Conservation (phyloP, 2,797 vertebrate species). For the Pteropus rufus region DNA sequence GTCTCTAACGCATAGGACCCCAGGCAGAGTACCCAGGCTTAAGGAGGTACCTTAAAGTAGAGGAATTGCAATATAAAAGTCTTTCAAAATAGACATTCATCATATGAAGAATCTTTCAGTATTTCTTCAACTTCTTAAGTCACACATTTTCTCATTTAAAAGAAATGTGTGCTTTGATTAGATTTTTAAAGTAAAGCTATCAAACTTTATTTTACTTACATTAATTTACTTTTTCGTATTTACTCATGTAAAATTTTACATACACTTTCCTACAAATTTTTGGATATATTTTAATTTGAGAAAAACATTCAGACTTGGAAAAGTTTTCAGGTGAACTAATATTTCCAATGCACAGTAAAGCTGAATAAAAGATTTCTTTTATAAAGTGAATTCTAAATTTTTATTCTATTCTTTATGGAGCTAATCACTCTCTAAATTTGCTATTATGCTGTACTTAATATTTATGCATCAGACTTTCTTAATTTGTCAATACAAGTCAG, state of each 20-base stretch:
- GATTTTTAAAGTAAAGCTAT: neutral
- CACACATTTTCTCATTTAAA: neutral
- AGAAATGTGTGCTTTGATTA: neutral
- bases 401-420: neutral
- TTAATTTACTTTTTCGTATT: neutral
- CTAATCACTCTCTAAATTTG: neutral
- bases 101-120: neutral
- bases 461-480: neutral
- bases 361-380: neutral
- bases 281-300: neutral
- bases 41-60: neutral
- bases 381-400: neutral
- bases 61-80: neutral
- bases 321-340: conserved; percentile 4
- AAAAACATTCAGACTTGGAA: neutral
- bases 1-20: neutral
- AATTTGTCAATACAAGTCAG: neutral
- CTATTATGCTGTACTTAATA: neutral
- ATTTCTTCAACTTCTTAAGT: neutral
- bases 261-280: neutral
- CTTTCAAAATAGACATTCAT: neutral
- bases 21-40: neutral
- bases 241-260: neutral
- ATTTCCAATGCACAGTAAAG: neutral
- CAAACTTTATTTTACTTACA: neutral